Base-by-base conservation (phyloP, 2,113 vertebrate genomes). In the Paedocypris sp. region DNA sequence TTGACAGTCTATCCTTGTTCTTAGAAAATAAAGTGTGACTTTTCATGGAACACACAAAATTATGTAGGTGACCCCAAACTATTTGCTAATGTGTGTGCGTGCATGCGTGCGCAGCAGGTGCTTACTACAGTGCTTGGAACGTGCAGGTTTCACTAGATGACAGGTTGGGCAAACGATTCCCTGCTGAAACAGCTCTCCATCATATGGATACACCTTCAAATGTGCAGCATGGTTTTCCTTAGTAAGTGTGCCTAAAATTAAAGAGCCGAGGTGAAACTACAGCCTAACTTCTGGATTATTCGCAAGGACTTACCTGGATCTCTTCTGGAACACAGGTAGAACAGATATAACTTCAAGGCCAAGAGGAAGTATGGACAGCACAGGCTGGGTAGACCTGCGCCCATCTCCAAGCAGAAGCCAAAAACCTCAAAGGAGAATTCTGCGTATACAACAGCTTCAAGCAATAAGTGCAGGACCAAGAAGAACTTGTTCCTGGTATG, bases 101-200 rank as follows among this genome's bases (percentile, higher is more conserved):
- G n/a, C 7, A 22, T 8, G 20, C 19, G 15, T 22, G 29, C 28
- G 16, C 1, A 7, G 32, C 5, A 26, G 4, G 26, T 18, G 75
- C 83, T 79, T 73, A 99, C 95, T 72, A 70, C 94, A 98, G 52
- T 99, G 95, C 75, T 96, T 97, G 16, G 95, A 98, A 6, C 93
- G 83, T 15, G 95, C 93, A 12, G 92, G 94, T 73, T 95, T 98
- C 76, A 84, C 62, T 38, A 91, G 23, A 0, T 70, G 54, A 64
- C 95, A 99, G 0, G 91, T 89, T 4, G 82, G 73, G 67, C 95
- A 99, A 58, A 64, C 8, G 0, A 62, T 12, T 16, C 87, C 85
- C 0, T 76, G 83, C 29, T 82, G 84, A 74, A 93, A 98, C 69
- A 96, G 63, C 11, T 80, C 77, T 5, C 71, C 79, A 45, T 98